phyloP scores from a whole-genome alignment of 2,797 vertebrate genomes.

The Lindbergichthys nudifrons region DNA sequence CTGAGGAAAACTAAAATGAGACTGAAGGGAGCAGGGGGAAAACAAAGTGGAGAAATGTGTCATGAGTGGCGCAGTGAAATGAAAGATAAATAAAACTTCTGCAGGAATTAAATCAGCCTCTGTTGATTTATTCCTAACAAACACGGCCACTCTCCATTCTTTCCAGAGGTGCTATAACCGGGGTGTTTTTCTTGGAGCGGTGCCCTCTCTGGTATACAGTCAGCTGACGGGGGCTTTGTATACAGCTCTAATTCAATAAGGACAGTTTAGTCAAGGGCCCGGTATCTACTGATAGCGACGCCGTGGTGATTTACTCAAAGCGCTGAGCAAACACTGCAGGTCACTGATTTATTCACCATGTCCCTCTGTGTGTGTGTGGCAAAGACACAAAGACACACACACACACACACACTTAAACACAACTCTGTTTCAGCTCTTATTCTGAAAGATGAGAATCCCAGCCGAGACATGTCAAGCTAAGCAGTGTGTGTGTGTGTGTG shows the following conservation, averaged over 20 bases:
- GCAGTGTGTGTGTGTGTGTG: constrained; percentile 50
- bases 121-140: constrained; percentile 83
- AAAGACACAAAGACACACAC: constrained; percentile 30
- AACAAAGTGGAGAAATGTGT: constrained; percentile 53
- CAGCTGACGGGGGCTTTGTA: constrained; percentile 64
- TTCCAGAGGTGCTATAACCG: constrained; percentile 75
- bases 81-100: constrained; percentile 76
- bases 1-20: constrained; percentile 45
- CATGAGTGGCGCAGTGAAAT: constrained; percentile 61
- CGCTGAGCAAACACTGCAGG: constrained; percentile 52
- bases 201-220: constrained; percentile 45
- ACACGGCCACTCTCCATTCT: constrained; percentile 71
- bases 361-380: constrained; percentile 35
- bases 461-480: constrained; percentile 77
- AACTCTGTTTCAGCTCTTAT: constrained; percentile 53
- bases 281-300: constrained; percentile 50
- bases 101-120: constrained; percentile 76
- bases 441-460: constrained; percentile 83
- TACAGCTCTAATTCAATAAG: constrained; percentile 59
- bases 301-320: constrained; percentile 58
- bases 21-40: constrained; percentile 17
- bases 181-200: constrained; percentile 76
- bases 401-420: constrained; percentile 16
- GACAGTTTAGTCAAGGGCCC: constrained; percentile 45
- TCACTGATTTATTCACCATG: constrained; percentile 57